Conservation (phyloP, 2,888 invertebrate genomes). For the Plemyria rubiginata region DNA sequence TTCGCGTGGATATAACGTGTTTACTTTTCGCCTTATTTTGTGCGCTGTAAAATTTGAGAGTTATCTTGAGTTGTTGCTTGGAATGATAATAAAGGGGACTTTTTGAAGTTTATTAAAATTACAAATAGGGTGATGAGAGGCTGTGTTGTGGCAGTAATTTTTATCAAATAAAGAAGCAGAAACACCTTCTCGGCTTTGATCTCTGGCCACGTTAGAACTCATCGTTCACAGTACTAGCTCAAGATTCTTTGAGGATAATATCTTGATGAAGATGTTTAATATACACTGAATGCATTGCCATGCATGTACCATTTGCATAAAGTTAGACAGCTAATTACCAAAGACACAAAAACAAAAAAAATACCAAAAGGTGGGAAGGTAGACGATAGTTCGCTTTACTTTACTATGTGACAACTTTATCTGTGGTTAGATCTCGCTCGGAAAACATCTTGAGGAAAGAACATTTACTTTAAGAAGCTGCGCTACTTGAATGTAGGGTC, state of each 20-base stretch:
- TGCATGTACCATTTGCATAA: too few relatives aligned
- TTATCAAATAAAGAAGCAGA: not conserved
- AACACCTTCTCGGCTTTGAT: too few relatives aligned
- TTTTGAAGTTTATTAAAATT: conserved; percentile 21
- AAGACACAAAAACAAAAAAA: too few relatives aligned
- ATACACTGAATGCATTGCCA: too few relatives aligned
- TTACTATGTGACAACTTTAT: not conserved
- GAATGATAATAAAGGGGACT: conserved; percentile 25
- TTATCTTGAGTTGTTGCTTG: conserved; percentile 28
- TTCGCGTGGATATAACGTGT: conserved; percentile 31
- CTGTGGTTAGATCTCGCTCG: not conserved
- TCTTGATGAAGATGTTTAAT: too few relatives aligned
- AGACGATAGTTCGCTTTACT: too few relatives aligned
- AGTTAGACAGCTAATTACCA: too few relatives aligned
- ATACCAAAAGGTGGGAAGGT: too few relatives aligned
- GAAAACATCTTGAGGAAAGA: conserved; percentile 13
- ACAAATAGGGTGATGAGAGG: conserved; percentile 12
- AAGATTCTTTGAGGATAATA: too few relatives aligned
- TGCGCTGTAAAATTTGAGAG: conserved; percentile 27
- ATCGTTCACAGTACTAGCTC: too few relatives aligned
- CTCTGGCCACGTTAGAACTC: too few relatives aligned
- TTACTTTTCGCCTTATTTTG: conserved; percentile 32
- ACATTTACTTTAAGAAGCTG: conserved; percentile 8
- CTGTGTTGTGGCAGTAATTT: not conserved
- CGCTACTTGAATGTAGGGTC: conserved; percentile 16